A percentile compares a stretch with the other conserved stretches of the same genome.
These are phyloP conservation scores for Gallinago stenura DNA, from an alignment of 2,797 vertebrate genomes.

Conservation along the genomic window DNA sequence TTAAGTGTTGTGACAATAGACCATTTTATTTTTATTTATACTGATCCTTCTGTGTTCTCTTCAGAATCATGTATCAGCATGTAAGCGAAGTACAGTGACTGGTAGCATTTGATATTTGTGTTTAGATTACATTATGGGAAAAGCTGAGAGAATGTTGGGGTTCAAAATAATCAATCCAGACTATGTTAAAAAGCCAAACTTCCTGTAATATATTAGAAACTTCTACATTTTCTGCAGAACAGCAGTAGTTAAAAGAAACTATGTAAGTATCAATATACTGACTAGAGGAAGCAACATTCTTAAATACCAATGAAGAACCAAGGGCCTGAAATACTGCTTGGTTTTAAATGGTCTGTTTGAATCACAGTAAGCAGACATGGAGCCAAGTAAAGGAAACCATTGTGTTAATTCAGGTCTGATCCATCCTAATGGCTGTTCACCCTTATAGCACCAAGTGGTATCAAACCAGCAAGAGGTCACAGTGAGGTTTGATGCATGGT, in stretches of 20 bases:
- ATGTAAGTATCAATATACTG: background rate
- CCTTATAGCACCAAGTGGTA: background rate
- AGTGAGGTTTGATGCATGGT: background rate
- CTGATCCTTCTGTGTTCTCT: background rate
- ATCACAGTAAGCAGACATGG: background rate
- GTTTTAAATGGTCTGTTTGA: background rate
- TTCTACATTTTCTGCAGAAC: background rate
- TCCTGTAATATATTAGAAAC: background rate
- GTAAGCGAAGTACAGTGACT: background rate
- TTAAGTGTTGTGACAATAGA: background rate
- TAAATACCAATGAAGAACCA: background rate
- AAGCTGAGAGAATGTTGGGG: background rate
- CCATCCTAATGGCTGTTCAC: background rate
- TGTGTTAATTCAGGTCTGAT: background rate
- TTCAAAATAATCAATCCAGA: background rate
- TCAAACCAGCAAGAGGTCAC: background rate
- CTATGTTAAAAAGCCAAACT: background rate
- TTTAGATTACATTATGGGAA: background rate
- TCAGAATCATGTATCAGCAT: background rate
- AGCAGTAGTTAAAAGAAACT: background rate
- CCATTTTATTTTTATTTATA: background rate
- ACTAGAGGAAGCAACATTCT: background rate
- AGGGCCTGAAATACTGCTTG: background rate
- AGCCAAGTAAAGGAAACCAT: background rate
- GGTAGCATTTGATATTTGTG: background rate